Evolutionary conservation across 2,888 invertebrate genomes (phyloP), one percentile per base, ranked within the genome.

Genomic region (Perizoma affinitatum): DNA sequence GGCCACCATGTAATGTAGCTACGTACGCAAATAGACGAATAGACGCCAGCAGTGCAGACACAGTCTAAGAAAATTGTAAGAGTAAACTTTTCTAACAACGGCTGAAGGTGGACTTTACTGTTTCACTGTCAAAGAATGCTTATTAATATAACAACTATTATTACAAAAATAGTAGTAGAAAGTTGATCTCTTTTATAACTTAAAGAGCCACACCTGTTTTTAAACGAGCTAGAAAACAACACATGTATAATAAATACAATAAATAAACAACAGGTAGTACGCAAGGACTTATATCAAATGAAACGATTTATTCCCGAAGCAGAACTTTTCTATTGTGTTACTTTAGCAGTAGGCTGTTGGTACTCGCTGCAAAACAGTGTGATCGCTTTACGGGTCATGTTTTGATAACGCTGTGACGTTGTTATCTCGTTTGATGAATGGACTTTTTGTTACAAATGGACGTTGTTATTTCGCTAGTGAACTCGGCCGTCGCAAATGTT

Each of bases 351-450:
- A 76, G 76, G 71, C 76, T 73, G 76, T 70, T 76, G 73, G 78
- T 81, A 80, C 80, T 80, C 78, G 77, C 74, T 77, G 84, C 85
- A 86, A 86, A 88, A 88, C 87, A 85, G 83, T 83, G 82, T 82
- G 88, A 89, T 88, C 87, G 84, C 83, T 86, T 86, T 84, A 81
- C 88, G 84, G 86, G 83, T 84, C 86, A 83, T 88, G 87, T 88
- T 90, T 89, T 88, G 89, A 88, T 90, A 90, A 87, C 87, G 86
- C 79, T 76, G 82, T 87, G 88, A 88, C 88, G 86, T 85, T 87
- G 87, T 89, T 90, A 88, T 89, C 89, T 88, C 78, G 82, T 87
- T 86, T 88, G 89, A 90, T 88, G 88, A 89, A 90, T 90, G 88
- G 88, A 83, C 87, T 88, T 88, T 88, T 87, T 89, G 88, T 88